phyloP scores from a whole-genome alignment of 2,888 invertebrate species.

The Ormyrus pomaceus region DNA sequence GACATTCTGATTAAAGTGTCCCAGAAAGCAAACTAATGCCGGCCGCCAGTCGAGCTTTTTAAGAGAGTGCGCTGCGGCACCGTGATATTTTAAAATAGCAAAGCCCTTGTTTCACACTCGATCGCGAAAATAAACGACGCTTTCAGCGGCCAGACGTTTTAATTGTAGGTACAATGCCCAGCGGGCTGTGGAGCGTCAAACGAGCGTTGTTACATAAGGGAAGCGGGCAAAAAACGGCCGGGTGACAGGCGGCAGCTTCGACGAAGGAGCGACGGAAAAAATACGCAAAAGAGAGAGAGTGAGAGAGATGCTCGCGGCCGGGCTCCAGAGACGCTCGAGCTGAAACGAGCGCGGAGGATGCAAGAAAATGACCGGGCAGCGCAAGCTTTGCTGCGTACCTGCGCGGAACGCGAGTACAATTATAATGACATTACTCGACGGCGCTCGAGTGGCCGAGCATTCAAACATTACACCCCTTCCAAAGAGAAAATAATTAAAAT shows the following conservation, averaged over 20 bases:
- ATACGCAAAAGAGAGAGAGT: neutral
- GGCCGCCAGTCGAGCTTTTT: conserved; percentile 21
- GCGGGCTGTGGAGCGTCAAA: conserved; percentile 48
- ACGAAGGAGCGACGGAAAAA: conserved; percentile 40
- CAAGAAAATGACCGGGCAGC: conserved; percentile 72
- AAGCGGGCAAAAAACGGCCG: conserved; percentile 13
- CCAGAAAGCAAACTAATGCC: conserved; percentile 75
- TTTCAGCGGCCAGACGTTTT: conserved; percentile 44
- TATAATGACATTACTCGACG: conserved; percentile 75
- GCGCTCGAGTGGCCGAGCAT: conserved; percentile 67
- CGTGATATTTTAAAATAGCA: neutral
- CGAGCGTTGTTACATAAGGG: conserved; percentile 53
- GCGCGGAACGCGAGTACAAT: conserved; percentile 69
- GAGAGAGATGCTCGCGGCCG: neutral
- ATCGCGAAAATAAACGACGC: conserved; percentile 39
- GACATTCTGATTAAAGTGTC: conserved; percentile 76
- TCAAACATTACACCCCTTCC: conserved; percentile 75
- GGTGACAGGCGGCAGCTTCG: conserved; percentile 18
- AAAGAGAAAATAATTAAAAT: conserved; percentile 76
- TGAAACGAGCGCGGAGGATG: conserved; percentile 43
- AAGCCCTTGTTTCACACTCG: neutral
- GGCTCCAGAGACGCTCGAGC: conserved; percentile 54
- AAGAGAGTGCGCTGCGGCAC: neutral
- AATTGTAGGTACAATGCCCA: conserved; percentile 51
- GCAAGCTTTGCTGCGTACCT: conserved; percentile 57